Conservation (phyloP, 2,113 vertebrate genomes). For the Myodes glareolus region DNA sequence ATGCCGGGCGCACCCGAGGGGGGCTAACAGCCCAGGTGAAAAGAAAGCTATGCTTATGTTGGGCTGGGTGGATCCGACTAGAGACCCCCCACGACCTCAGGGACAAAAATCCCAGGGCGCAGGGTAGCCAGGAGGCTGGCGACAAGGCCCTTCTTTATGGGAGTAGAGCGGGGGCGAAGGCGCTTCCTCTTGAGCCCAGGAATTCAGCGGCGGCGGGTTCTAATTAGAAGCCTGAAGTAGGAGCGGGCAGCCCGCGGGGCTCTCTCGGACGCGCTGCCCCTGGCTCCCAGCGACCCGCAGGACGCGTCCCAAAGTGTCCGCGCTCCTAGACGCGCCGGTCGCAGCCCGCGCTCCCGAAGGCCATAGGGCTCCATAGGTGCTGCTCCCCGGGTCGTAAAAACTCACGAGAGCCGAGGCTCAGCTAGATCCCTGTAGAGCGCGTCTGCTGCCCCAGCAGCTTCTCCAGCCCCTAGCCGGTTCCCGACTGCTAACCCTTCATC, state of each 20-base stretch:
- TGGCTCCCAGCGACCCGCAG: neutral
- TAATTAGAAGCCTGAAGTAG: constrained; percentile 74
- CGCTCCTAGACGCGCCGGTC: neutral
- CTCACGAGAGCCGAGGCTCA: neutral
- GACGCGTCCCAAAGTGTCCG: neutral
- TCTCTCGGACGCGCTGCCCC: neutral
- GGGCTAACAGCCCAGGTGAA: neutral
- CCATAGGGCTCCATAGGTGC: constrained; percentile 1
- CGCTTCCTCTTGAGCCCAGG: constrained; percentile 58
- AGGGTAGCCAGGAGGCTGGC: neutral
- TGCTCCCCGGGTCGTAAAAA: neutral
- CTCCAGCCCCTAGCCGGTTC: neutral
- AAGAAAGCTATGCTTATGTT: neutral
- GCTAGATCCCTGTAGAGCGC: neutral
- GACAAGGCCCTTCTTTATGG: constrained; percentile 41
- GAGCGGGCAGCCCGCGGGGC: constrained; percentile 42
- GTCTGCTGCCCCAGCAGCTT: neutral
- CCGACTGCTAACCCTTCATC: neutral
- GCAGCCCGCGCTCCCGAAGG: neutral
- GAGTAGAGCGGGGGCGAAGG: constrained; percentile 47
- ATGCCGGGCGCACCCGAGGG: neutral
- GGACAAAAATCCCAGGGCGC: neutral
- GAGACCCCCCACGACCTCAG: neutral
- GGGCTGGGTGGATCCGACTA: neutral
- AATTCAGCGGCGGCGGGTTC: constrained; percentile 61